Evolutionary conservation across 2,113 vertebrate genomes (phyloP), one percentile per base, ranked within the genome.

Genomic region (Cyanistes caeruleus): DNA sequence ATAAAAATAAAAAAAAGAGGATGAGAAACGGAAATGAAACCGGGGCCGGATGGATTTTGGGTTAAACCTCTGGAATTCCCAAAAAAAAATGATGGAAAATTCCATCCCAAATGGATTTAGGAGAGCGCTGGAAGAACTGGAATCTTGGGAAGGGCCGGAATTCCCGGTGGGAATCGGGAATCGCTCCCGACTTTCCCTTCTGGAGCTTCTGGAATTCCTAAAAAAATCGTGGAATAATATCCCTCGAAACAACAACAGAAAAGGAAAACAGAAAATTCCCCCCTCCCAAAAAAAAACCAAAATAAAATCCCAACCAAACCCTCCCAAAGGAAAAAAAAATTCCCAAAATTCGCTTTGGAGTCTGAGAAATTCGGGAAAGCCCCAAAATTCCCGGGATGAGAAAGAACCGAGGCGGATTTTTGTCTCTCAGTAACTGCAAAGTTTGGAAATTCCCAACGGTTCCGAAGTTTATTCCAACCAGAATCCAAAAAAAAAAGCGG

Each of bases 401-500:
- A 80, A 84, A 90, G 91, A 84, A 79, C 76, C 67, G 31, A 63
- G 76, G 63, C 6, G 56, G 46, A 43, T 30, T 89, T 93, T n/a
- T 70, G 84, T 91, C 91, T 77, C 60, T 88, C 86, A 19, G 75
- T 53, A 89, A 63, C 91, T 84, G 76, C 67, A 16, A 16, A 24
- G 25, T 55, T 63, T 90, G 85, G 63, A 31, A 82, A 69, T 86
- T 74, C 51, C 63, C 90, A 52, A 86, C 58, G 55, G 82, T 94
- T 97, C 96, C 53, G 1, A 89, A 85, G 87, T 94, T 95, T 60
- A 49, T 96, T 76, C 82, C 51, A 78, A 84, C 73, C 75, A 84
- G 87, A 92, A 92, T 93, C 84, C 86, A 85, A 70, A n/a, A 11
- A 3, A 37, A 14, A 51, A 96, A 82, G 59, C 13, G 90, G 95